Conservation (phyloP, 2,888 invertebrate genomes). For the Peribatodes rhomboidaria region DNA sequence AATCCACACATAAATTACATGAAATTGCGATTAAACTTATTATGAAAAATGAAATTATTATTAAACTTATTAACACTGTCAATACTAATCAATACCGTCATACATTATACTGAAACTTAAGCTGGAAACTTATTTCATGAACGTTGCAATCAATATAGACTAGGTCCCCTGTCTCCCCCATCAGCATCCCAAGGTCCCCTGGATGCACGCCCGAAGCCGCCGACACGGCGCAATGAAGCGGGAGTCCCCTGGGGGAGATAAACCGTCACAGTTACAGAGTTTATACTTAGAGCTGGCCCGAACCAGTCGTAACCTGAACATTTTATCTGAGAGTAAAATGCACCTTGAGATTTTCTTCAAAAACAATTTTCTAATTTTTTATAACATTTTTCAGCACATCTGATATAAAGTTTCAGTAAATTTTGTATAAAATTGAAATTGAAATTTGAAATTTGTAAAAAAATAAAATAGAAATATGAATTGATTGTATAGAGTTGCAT, state of each 20-base stretch:
- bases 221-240: slow-evolving; percentile 22
- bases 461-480: too few species aligned
- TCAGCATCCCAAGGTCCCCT: slow-evolving; percentile 1
- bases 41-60: too few species aligned
- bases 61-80: too few species aligned
- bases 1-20: too few species aligned
- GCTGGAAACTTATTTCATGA: neutral
- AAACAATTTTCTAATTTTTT: neutral
- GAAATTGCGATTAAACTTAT: too few species aligned
- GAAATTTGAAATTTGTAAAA: too few species aligned
- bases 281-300: neutral
- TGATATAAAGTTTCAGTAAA: too few species aligned
- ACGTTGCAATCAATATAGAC: neutral
- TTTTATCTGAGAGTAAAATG: neutral
- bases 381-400: neutral
- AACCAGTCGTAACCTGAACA: neutral
- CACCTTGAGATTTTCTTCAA: neutral
- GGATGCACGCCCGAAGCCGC: slow-evolving; percentile 10
- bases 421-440: too few species aligned
- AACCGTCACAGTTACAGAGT: slow-evolving; percentile 11
- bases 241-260: slow-evolving; percentile 1
- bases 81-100: too few species aligned
- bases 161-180: neutral
- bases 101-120: too few species aligned
- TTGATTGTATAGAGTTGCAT: too few species aligned